phyloP scores from a whole-genome alignment of 2,888 invertebrate genomes.

The Hypena proboscidalis region DNA sequence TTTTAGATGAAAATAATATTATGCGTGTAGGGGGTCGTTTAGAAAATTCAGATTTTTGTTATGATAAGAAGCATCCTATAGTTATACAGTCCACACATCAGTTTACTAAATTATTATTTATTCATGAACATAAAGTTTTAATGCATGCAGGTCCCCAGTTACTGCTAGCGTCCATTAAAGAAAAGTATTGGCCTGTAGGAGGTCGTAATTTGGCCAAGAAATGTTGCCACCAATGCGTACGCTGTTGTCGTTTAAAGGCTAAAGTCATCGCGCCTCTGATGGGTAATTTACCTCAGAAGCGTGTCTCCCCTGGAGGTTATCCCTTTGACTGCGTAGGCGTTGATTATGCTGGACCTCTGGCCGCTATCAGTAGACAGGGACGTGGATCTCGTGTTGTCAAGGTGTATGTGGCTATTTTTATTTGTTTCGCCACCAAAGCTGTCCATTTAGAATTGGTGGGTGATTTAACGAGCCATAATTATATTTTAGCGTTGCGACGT shows the following conservation, averaged over 20 bases:
- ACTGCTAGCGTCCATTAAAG: no score
- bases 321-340: neutral
- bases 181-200: slow-evolving; percentile 1
- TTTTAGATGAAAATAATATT: no score
- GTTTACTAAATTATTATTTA: slow-evolving; percentile 2
- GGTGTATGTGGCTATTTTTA: no score
- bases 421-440: slow-evolving; percentile 19
- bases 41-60: neutral
- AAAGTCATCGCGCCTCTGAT: neutral
- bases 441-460: slow-evolving; percentile 28
- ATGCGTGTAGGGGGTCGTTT: neutral
- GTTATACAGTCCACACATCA: slow-evolving; percentile 1
- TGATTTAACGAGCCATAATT: slow-evolving; percentile 20
- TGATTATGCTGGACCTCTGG: neutral
- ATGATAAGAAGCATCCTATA: neutral
- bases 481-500: slow-evolving; percentile 22
- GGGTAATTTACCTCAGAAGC: neutral
- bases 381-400: no score
- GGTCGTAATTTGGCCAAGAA: slow-evolving; percentile 2
- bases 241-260: neutral
- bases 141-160: neutral
- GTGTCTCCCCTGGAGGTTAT: neutral
- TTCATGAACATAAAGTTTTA: slow-evolving; percentile 2
- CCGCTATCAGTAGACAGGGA: no score
- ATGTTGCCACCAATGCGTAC: neutral